Conservation (phyloP, 2,113 vertebrate genomes). For the Trichechus manatus region DNA sequence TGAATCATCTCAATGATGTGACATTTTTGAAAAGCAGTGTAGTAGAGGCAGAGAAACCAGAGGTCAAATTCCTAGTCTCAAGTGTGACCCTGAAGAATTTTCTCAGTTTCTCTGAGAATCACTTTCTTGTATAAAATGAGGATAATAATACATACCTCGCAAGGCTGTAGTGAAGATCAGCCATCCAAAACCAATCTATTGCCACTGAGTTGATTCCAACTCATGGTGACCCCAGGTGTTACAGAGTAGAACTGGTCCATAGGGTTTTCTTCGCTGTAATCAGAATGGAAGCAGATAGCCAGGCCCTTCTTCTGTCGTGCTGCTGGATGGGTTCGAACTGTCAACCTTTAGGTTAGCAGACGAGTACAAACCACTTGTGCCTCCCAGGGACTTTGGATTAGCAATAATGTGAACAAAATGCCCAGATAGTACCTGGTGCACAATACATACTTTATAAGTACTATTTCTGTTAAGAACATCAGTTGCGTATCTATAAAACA, state of each 20-base stretch:
- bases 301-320: not conserved
- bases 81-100: not conserved
- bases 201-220: not conserved
- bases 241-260: not conserved
- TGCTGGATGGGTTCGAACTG: not conserved
- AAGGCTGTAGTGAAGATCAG: not conserved
- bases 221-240: not conserved
- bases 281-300: not conserved
- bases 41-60: not conserved
- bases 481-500: conserved; percentile 48
- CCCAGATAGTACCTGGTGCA: not conserved
- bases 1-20: not conserved
- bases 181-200: not conserved
- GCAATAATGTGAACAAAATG: not conserved
- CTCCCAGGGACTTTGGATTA: not conserved
- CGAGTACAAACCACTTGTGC: not conserved
- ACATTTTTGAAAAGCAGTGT: not conserved
- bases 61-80: not conserved
- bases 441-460: not conserved
- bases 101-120: conserved; percentile 10
- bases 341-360: not conserved
- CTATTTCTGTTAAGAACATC: not conserved
- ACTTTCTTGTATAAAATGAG: conserved; percentile 32
- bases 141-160: not conserved
- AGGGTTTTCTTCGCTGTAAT: not conserved